A percentile compares a stretch with the other conserved stretches of the same genome.
phyloP scores from a whole-genome alignment of 2,113 vertebrate species.

The Pseudorasbora parva region DNA sequence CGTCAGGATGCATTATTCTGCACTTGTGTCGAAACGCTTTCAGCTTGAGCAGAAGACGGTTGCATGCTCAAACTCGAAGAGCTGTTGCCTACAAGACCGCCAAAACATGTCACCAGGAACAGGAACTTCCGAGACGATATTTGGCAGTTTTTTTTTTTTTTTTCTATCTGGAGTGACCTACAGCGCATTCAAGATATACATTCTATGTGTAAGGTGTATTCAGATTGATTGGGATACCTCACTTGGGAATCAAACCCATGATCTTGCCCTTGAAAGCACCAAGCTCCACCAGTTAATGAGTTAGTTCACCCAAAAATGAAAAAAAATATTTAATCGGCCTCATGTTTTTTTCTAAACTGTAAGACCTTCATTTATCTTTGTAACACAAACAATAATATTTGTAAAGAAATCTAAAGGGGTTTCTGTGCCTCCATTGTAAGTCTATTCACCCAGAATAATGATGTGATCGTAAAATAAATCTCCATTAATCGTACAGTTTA shows the following conservation, averaged over 20 bases:
- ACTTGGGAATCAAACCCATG: neutral
- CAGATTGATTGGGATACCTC: too few relatives aligned
- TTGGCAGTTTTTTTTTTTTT: neutral
- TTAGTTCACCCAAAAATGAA: too few relatives aligned
- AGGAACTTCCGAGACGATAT: neutral
- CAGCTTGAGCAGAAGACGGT: neutral
- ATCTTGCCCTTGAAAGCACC: neutral
- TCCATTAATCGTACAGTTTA: too few relatives aligned
- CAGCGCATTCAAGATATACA: neutral
- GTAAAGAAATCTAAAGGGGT: too few relatives aligned
- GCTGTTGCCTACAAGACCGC: slow-evolving; percentile 1
- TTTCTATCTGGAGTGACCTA: neutral
- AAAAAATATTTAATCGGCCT: too few relatives aligned
- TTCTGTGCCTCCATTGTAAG: too few relatives aligned
- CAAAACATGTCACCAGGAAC: neutral
- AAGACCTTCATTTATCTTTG: too few relatives aligned
- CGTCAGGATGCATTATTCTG: slow-evolving; percentile 49
- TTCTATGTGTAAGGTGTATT: neutral
- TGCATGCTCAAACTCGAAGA: neutral
- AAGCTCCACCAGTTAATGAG: too few relatives aligned
- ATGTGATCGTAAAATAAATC: too few relatives aligned
- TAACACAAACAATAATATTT: too few relatives aligned
- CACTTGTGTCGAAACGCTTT: neutral
- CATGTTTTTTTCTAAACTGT: too few relatives aligned
- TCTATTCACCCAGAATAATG: too few relatives aligned